Evolutionary conservation across 2,113 vertebrate genomes (phyloP).

Genomic region (Limnothrissa miodon): DNA sequence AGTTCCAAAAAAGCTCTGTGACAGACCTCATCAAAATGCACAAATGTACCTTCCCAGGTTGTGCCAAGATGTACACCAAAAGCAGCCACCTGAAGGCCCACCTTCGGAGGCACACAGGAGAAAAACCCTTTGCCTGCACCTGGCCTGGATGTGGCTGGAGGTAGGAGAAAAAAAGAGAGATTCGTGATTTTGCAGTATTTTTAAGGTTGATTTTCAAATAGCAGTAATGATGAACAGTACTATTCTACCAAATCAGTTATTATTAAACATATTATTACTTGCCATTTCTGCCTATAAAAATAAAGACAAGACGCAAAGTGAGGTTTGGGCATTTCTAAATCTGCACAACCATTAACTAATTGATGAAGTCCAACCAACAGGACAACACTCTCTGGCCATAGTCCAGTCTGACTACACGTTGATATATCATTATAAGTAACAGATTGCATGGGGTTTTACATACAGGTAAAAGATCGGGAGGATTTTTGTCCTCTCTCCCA

Average conservation of each 20-base stretch:
- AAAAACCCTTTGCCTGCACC: conserved; percentile 97
- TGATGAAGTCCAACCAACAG: not conserved
- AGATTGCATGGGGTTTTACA: conserved; percentile 4
- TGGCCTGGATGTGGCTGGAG: conserved; percentile 98
- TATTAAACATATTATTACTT: not conserved
- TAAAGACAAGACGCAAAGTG: not conserved
- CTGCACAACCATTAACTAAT: not conserved
- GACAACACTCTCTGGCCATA: not conserved
- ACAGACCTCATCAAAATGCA: conserved; percentile 99
- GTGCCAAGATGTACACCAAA: conserved; percentile 99
- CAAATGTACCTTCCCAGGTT: conserved; percentile 95
- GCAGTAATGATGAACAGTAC: not conserved
- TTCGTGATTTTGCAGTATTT: too few relatives aligned
- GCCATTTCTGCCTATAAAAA: not conserved
- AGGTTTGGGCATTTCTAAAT: not conserved
- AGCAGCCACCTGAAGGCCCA: conserved; percentile 99
- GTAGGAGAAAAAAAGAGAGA: conserved; percentile 70
- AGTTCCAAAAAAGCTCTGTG: conserved; percentile 90
- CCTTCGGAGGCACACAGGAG: conserved; percentile 93
- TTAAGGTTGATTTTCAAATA: not conserved
- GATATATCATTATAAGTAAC: conserved; percentile 15
- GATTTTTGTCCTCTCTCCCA: not conserved
- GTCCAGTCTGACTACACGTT: conserved; percentile 8
- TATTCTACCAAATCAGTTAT: not conserved
- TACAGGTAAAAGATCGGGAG: not conserved